These are phyloP conservation scores for Hozukius guyotensis DNA, from an alignment of 2,797 vertebrate species.

Conservation along the genomic window DNA sequence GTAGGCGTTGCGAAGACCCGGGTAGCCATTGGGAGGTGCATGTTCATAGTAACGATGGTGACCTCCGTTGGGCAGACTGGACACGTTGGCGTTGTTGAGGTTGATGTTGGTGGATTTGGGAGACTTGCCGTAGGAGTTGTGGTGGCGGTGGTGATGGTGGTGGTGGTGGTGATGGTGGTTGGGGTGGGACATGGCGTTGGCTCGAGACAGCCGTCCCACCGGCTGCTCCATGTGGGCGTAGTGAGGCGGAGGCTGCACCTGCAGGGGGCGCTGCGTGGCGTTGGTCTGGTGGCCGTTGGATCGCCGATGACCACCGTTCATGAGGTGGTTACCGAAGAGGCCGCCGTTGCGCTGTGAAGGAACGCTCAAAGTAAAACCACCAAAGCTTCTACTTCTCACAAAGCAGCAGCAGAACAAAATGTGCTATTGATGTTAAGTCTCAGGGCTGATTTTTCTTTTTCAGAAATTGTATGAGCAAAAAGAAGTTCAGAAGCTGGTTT, in stretches of 20 bases:
- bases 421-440: conserved; percentile 73
- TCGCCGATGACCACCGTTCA: conserved; percentile 92
- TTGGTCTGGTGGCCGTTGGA: conserved; percentile 95
- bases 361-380: conserved; percentile 75
- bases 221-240: conserved; percentile 91
- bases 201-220: conserved; percentile 82
- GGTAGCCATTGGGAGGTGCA: conserved; percentile 86
- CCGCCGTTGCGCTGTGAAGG: conserved; percentile 94
- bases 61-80: conserved; percentile 91
- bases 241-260: conserved; percentile 90
- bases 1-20: conserved; percentile 77
- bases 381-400: not conserved
- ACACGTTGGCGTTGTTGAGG: conserved; percentile 98
- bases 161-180: conserved; percentile 78
- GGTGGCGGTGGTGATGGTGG: conserved; percentile 91
- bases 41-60: conserved; percentile 88
- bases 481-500: conserved; percentile 75
- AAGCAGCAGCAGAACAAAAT: conserved; percentile 23
- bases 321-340: conserved; percentile 96
- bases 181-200: conserved; percentile 82
- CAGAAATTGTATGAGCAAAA: conserved; percentile 74
- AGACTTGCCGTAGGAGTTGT: conserved; percentile 92
- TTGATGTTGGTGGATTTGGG: conserved; percentile 99
- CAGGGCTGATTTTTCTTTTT: conserved; percentile 52
- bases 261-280: conserved; percentile 95